Evolutionary conservation across 2,797 vertebrate species (phyloP), one percentile per base, ranked within the genome.

Genomic region (Phataginus tetradactyla): DNA sequence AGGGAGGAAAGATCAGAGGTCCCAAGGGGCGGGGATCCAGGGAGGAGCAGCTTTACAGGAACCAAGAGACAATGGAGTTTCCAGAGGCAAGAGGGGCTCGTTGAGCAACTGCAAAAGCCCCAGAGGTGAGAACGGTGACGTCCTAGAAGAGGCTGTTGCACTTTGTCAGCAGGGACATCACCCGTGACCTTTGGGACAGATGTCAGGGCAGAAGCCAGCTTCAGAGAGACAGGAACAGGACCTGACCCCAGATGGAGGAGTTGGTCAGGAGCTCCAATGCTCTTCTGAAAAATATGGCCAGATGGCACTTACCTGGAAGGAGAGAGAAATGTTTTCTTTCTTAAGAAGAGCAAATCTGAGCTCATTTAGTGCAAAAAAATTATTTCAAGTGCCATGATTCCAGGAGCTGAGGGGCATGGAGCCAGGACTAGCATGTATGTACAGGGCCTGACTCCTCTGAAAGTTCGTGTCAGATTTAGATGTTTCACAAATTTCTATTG

Each of bases 181-280:
- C 10, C 21, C 1, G 45, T 25, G 68, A 45, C 79, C 75, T 85
- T 53, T 37, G 72, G 42, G 17, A 63, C 42, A 53, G 72, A 71
- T 1, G 0, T 0, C 8, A 45, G 32, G 72, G 72, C 79, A 81
- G 84, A 93, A 72, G 37, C 68, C 87, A 91, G 74, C 32, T 37
- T 37, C 37, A 25, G 32, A 91, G 4, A 81, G 57, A 72, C 55
- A 53, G 32, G 63, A 23, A n/a, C 9, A 49, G 86, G 8, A 75
- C 23, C 81, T 1, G 4, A 12, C 18, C 17, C 8, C 7, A 15
- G 27, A 5, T 0, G 0, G 0, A 42, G 25, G 21, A 7, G 17
- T 2, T 5, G 11, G 23, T 45, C 7, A 3, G 37, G 57, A 59
- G 32, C 34, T 5, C 14, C 80, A 53, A 0, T 9, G 17, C 39